Percentiles rank a stretch among this genome's conserved stretches.
Evolutionary conservation across 2,113 vertebrate species (phyloP).

Genomic region (Chascanopsetta lugubris): DNA sequence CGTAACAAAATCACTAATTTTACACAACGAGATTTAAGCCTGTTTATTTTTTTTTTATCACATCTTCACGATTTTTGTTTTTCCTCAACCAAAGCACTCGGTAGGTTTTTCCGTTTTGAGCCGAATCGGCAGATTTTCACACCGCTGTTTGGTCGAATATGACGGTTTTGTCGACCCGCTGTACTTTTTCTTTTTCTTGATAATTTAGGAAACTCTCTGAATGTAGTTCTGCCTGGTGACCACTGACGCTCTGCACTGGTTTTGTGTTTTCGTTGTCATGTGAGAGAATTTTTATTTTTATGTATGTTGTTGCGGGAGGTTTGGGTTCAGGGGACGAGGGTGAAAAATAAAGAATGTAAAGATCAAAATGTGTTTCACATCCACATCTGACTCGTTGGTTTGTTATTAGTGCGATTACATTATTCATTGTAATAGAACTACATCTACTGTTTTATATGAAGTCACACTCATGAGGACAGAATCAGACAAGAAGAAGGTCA

Average conservation of each 20-base stretch:
- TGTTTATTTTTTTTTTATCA: not conserved
- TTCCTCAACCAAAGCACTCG: slow-evolving; percentile 75
- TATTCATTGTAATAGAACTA: too few relatives aligned
- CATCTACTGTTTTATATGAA: too few relatives aligned
- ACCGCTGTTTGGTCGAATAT: too few relatives aligned
- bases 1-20: slow-evolving; percentile 23
- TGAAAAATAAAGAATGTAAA: slow-evolving; percentile 74
- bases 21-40: not conserved
- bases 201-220: slow-evolving; percentile 68
- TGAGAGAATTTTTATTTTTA: slow-evolving; percentile 69
- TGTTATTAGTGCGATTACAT: not conserved
- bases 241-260: slow-evolving; percentile 71
- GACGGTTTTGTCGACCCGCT: slow-evolving; percentile 19
- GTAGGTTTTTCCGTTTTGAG: slow-evolving; percentile 1
- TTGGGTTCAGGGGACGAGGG: slow-evolving; percentile 53
- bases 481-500: not conserved
- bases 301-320: slow-evolving; percentile 61
- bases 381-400: not conserved
- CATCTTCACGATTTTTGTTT: not conserved
- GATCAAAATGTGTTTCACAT: slow-evolving; percentile 27
- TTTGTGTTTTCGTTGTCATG: slow-evolving; percentile 65
- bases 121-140: not conserved
- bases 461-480: too few relatives aligned
- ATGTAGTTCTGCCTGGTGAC: slow-evolving; percentile 73
- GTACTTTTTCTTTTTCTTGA: slow-evolving; percentile 36